Percentiles rank a stretch among this genome's conserved stretches.
Conservation (phyloP, 1,140 invertebrate species). For the Brachionus asplanchnoidis region DNA sequence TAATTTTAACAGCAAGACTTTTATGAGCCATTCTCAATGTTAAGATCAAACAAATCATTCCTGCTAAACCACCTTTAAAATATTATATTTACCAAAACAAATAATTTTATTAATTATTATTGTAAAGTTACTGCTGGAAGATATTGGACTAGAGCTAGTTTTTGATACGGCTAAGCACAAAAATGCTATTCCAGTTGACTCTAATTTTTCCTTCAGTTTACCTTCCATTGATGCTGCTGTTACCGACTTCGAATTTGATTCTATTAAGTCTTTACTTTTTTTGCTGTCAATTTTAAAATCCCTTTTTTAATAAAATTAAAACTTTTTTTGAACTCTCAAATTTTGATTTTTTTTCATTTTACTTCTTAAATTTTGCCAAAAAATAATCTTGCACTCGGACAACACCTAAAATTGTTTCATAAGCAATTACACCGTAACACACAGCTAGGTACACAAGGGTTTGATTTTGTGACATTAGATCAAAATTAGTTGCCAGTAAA, state of each 20-base stretch:
- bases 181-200: slow-evolving; percentile 50
- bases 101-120: not conserved
- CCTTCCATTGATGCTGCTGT: slow-evolving; percentile 52
- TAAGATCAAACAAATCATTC: slow-evolving; percentile 46
- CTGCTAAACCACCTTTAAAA: slow-evolving; percentile 47
- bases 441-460: slow-evolving; percentile 44
- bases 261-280: not conserved
- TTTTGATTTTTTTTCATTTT: not conserved
- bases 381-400: slow-evolving; percentile 54
- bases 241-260: not conserved
- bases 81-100: not conserved
- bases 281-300: not conserved
- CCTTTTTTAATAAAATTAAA: not conserved
- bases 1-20: slow-evolving; percentile 48
- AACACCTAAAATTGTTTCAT: slow-evolving; percentile 50
- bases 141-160: slow-evolving; percentile 41
- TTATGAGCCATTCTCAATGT: slow-evolving; percentile 51
- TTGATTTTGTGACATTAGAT: slow-evolving; percentile 45
- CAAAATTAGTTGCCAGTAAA: slow-evolving; percentile 48
- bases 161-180: slow-evolving; percentile 48
- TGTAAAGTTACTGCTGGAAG: slow-evolving; percentile 39
- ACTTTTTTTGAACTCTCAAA: not conserved
- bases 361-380: slow-evolving; percentile 45
- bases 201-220: slow-evolving; percentile 54
- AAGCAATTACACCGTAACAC: slow-evolving; percentile 47